A percentile compares a stretch with the other conserved stretches of the same genome.
Conservation (phyloP, 30 jellyfish, hydroid and myxozoan species). For the Cassiopea xamachana region DNA sequence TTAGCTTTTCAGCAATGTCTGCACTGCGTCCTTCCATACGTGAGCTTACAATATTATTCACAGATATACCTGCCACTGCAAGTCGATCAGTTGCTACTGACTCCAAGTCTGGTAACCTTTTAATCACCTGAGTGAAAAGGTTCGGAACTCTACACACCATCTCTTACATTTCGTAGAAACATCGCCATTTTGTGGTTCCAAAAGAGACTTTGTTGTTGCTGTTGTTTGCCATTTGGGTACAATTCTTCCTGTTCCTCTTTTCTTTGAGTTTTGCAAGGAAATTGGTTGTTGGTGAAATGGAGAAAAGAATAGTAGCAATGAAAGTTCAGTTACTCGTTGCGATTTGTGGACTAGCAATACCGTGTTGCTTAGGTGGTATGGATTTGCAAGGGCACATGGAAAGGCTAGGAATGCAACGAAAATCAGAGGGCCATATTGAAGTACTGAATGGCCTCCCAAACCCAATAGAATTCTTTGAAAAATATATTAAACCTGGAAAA, state of each 20-base stretch:
- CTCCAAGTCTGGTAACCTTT: conserved; percentile 26
- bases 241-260: no score
- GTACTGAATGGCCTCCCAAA: conserved; percentile 74
- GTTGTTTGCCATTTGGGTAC: no score
- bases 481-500: conserved; percentile 74
- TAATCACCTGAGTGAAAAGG: neutral
- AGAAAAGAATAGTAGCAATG: no score
- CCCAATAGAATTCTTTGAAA: conserved; percentile 68
- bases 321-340: no score
- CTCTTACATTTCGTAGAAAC: neutral
- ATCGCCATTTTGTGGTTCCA: neutral
- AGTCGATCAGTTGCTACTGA: conserved; percentile 22
- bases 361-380: neutral
- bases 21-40: neutral
- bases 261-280: no score
- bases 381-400: conserved; percentile 71
- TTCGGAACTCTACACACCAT: conserved; percentile 43
- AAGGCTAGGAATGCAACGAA: conserved; percentile 82
- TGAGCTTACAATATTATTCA: neutral
- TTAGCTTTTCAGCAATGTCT: conserved; percentile 19
- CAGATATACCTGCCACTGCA: conserved; percentile 30
- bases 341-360: neutral
- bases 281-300: no score
- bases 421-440: conserved; percentile 88
- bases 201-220: neutral